These are phyloP conservation scores for Gerris buenoi DNA, from an alignment of 1,140 invertebrate genomes.

Conservation along the genomic window DNA sequence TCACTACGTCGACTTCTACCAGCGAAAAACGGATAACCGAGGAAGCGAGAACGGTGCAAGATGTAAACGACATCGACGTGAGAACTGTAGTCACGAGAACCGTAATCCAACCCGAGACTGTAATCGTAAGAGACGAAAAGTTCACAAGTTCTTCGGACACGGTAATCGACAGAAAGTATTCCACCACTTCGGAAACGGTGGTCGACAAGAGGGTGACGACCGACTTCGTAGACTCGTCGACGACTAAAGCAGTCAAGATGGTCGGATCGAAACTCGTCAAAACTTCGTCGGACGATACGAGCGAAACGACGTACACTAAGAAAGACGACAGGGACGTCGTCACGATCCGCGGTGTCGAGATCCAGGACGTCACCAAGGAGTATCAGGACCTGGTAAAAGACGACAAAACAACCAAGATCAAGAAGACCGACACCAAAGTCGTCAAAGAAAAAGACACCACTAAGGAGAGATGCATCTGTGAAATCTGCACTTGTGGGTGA, in stretches of 20 bases:
- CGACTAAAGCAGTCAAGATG: not conserved
- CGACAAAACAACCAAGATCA: not conserved
- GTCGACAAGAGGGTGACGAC: not conserved
- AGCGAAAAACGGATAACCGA: too few relatives aligned
- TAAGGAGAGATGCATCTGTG: slow-evolving; percentile 75
- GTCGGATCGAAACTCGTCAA: slow-evolving; percentile 7
- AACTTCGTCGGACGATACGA: not conserved
- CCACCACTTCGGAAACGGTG: too few relatives aligned
- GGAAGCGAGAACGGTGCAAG: too few relatives aligned
- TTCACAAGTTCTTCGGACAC: not conserved
- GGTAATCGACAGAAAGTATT: not conserved
- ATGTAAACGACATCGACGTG: too few relatives aligned
- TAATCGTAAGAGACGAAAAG: not conserved
- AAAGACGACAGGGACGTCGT: not conserved
- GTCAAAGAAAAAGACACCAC: slow-evolving; percentile 4
- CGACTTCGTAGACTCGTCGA: not conserved
- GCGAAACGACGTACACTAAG: not conserved
- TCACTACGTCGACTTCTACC: not conserved
- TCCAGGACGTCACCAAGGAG: not conserved
- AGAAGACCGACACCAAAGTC: not conserved
- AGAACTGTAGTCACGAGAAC: too few relatives aligned
- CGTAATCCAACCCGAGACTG: too few relatives aligned
- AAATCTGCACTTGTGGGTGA: slow-evolving; percentile 81
- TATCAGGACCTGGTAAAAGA: not conserved
- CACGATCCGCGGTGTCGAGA: not conserved